A percentile compares a stretch with the other conserved stretches of the same genome.
phyloP scores from a whole-genome alignment of 2,113 vertebrate species.

The Oryzias woworae region DNA sequence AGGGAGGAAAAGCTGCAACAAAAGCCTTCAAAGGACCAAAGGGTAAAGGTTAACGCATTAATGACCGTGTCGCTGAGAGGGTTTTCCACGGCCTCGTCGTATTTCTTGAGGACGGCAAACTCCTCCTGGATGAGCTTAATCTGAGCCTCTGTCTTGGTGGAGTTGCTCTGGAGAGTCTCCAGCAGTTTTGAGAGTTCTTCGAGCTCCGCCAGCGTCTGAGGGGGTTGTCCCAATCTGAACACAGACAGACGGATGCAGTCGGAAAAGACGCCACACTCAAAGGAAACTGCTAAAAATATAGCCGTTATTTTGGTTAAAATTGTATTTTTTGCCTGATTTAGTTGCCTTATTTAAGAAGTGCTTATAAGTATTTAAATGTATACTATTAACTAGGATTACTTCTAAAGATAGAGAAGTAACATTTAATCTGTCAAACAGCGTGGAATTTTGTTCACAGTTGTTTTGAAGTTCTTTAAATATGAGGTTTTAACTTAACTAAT shows the following conservation, averaged over 20 bases:
- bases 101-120: conserved; percentile 86
- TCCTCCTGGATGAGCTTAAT: conserved; percentile 86
- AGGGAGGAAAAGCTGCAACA: too few relatives aligned
- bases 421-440: too few relatives aligned
- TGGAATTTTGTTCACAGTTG: too few relatives aligned
- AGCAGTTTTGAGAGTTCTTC: conserved; percentile 77
- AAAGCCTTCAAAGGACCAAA: too few relatives aligned
- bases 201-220: conserved; percentile 82
- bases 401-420: too few relatives aligned
- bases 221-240: conserved; percentile 75
- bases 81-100: conserved; percentile 80
- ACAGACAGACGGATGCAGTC: conserved; percentile 19
- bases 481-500: too few relatives aligned
- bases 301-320: too few relatives aligned
- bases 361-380: too few relatives aligned
- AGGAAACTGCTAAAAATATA: background rate
- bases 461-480: too few relatives aligned
- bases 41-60: background rate
- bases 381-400: too few relatives aligned
- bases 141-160: conserved; percentile 75
- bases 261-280: conserved; percentile 1
- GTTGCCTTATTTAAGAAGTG: too few relatives aligned
- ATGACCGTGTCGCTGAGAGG: conserved; percentile 65
- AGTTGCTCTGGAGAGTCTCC: conserved; percentile 76
- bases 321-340: too few relatives aligned